Base-by-base conservation (phyloP, 2,888 invertebrate genomes). In the Amphipyra tragopoginis region DNA sequence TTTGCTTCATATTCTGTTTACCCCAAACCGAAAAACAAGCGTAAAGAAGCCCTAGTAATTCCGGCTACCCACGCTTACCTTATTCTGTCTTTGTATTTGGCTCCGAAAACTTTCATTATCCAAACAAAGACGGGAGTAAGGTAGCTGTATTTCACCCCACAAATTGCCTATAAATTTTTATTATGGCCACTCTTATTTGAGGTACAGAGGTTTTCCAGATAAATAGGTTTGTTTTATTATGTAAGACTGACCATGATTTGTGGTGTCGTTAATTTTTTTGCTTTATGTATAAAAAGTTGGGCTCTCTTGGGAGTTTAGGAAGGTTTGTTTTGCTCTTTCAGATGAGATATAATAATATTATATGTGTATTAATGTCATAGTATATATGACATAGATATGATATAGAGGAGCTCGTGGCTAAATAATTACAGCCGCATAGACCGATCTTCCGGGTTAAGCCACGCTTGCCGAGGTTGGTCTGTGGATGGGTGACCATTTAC, bases 91-190 rank as follows among this genome's bases (percentile, higher is more conserved):
- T 79, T 79, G 69, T 77, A 61, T 72, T 79, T 77, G 77, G 70
- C 75, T 65, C 75, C 56, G 53, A 77, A 76, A 87, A 85, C 86
- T 89, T 91, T 93, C 91, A 93, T 93, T 93, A 93, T 87, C 83
- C 86, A 90, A 90, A 91, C 88, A 91, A 91, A 90, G 82, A 83
- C 81, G 68, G 53, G 73, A 81, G 82, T 79, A 86, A 87, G 86
- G 79, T 82, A 85, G 89, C 86, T 75, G 89, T 92, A 91, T 90
- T 90, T 93, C 88, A 90, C 79, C 78, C 83, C 83, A 82, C 85
- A 92, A 93, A 93, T 93, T 93, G 93, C 89, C 93, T 89, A 93
- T 93, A 93, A 93, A 92, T 93, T 93, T 91, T 89, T 93, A 93
- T 93, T 93, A 93, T 92, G 85, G 90, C 91, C 91, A 86, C 89